phyloP scores from a whole-genome alignment of 2,797 vertebrate species.

The Microcaecilia unicolor region DNA sequence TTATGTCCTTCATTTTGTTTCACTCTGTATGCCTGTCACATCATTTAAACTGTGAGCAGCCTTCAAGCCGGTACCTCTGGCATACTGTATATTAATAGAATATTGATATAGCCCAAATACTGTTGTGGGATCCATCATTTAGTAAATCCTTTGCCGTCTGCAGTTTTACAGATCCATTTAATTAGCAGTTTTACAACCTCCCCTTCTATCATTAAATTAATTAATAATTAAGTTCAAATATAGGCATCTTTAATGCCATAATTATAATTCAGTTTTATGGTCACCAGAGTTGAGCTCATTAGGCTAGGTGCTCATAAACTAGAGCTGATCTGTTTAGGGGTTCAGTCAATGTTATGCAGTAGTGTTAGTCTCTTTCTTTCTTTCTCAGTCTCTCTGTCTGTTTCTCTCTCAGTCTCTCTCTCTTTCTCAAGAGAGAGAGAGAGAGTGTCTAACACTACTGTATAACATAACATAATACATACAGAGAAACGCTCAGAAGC shows the following conservation, averaged over 20 bases:
- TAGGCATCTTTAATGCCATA: conserved; percentile 83
- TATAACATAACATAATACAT: too few relatives aligned
- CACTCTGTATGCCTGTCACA: conserved; percentile 69
- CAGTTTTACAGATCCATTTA: conserved; percentile 71
- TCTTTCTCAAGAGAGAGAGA: too few relatives aligned
- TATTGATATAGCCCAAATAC: conserved; percentile 83
- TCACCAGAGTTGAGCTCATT: conserved; percentile 68
- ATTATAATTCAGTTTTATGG: conserved; percentile 81
- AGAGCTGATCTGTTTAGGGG: conserved; percentile 41
- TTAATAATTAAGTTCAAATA: conserved; percentile 83
- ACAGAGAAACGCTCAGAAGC: background rate
- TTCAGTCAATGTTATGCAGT: conserved; percentile 19
- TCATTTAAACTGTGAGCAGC: conserved; percentile 65
- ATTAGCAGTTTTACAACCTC: conserved; percentile 80
- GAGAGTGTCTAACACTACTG: too few relatives aligned
- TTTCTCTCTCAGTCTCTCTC: too few relatives aligned
- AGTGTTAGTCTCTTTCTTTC: conserved; percentile 17
- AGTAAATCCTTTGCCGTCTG: conserved; percentile 64
- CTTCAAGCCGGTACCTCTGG: conserved; percentile 71
- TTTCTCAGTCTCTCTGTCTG: background rate
- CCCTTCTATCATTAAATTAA: conserved; percentile 79
- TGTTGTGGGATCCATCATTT: conserved; percentile 65
- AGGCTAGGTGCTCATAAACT: conserved; percentile 58
- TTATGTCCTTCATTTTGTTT: conserved; percentile 73
- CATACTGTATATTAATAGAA: conserved; percentile 85